Evolutionary conservation across 2,797 vertebrate genomes (phyloP), one percentile per base, ranked within the genome.

Genomic region (Enteromius unitaeniatus): DNA sequence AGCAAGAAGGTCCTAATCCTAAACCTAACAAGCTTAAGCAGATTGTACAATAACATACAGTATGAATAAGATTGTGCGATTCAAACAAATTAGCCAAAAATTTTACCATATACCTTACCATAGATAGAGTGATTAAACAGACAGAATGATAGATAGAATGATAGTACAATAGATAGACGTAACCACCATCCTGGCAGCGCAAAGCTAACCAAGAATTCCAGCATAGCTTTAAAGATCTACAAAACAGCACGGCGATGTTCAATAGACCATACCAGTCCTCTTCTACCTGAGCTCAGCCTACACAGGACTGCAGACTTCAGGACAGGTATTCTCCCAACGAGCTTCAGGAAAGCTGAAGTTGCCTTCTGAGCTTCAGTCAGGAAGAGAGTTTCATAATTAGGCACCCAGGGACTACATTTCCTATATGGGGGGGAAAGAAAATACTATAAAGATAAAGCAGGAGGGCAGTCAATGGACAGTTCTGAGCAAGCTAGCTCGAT

Each of bases 301-400:
- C 6, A 17, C 14, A 62, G 23, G 14, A 62, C n/a, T 47, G 67
- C 21, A 14, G 23, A 65, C 42, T 31, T 47, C 40, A 65, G 6
- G 58, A 49, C 17, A 28, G 40, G 60, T 28, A 49, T 64, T 65
- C 58, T 65, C 17, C 76, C 3, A 47, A 3, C 6, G 26, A 65
- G 23, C 58, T 47, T 78, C 37, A 31, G 23, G 26, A 78, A 45
- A 78, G 23, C 60, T 64, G 40, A 78, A 65, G 26, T 31, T 78
- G 47, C 60, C 60, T 64, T 65, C 40, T 47, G 40, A 65, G 40
- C 76, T 47, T 64, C 11, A 31, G 58, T 64, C 55, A 64, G 42
- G 23, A 78, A 17, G 28, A n/a, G 34, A 34, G 26, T 51, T 78
- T 49, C 6, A 78, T 65, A 78, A 78, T 49, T 65, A 78, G 77